Evolutionary conservation across 2,797 vertebrate species (phyloP).

Genomic region (Cyprinodon diabolis): DNA sequence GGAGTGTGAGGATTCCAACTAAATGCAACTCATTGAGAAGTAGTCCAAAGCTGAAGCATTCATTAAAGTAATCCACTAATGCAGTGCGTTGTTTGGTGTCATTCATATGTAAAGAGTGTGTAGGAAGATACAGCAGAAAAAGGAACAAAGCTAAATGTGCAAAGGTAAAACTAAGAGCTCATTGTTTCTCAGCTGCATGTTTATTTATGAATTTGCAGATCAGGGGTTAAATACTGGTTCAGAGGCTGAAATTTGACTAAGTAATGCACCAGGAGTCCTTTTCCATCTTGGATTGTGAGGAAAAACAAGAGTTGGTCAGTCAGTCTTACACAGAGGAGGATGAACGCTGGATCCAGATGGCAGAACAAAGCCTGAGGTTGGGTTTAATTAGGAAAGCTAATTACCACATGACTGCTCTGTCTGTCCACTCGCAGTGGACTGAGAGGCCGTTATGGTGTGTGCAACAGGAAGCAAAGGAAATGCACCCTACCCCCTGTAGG

Average conservation of each 20-base stretch:
- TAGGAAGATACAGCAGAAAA: not conserved
- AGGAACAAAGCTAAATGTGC: slow-evolving; percentile 2
- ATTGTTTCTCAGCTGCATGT: slow-evolving; percentile 2
- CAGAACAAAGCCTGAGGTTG: slow-evolving; percentile 67
- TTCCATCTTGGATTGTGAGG: slow-evolving; percentile 8
- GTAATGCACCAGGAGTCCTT: slow-evolving; percentile 5
- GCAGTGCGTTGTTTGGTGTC: not conserved
- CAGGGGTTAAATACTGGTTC: not conserved
- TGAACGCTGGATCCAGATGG: slow-evolving; percentile 65
- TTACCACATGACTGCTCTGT: slow-evolving; percentile 62
- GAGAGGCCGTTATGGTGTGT: slow-evolving; percentile 41
- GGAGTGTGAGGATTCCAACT: slow-evolving; percentile 3
- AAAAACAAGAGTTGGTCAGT: slow-evolving; percentile 13
- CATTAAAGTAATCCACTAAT: slow-evolving; percentile 11
- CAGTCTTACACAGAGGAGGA: slow-evolving; percentile 45
- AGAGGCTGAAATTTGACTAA: not conserved
- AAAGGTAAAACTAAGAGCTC: slow-evolving; percentile 6
- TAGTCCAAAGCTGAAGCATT: slow-evolving; percentile 12
- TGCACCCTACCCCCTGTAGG: slow-evolving; percentile 17
- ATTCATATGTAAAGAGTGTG: slow-evolving; percentile 6
- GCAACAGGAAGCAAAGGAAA: slow-evolving; percentile 61
- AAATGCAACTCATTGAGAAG: slow-evolving; percentile 24
- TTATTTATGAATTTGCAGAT: slow-evolving; percentile 6
- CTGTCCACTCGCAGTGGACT: slow-evolving; percentile 49
- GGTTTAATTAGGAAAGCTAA: slow-evolving; percentile 71